Base-by-base conservation (phyloP, 2,888 invertebrate genomes). In the Bembecia ichneumoniformis region DNA sequence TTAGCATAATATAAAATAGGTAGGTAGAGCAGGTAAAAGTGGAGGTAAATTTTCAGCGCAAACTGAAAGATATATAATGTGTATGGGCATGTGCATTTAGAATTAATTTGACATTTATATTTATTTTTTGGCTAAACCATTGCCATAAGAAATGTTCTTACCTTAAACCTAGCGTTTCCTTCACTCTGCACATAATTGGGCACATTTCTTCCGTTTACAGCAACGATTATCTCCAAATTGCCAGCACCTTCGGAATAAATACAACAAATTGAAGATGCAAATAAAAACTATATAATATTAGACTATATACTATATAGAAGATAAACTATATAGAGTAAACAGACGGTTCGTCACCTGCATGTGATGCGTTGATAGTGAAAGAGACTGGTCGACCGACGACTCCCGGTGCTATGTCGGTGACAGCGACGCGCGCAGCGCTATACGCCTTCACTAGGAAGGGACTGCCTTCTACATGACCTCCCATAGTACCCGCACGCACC, bases 141-240 rank as follows among this genome's bases (percentile, higher is more conserved):
- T 7, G 7, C 1, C 7, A 7, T 9, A 28, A 40, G 3, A 40
- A 40, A 13, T 40, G n/a, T 40, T 13, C n/a, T 5, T 64, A 93
- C 92, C 79, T 93, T 93, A 70, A 99, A 99, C 63, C 96, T 92
- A 0, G 98, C 98, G 76, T 98, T 98, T 43, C 98, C 98, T 87
- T 98, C 98, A 44, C 97, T 96, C 70, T 97, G 96, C 1, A 99
- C 98, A 75, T 97, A 98, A 86, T 99, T 99, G 9, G 98, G 98
- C 13, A 99, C 98, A 80, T 99, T 99, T 67, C 97, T 92, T 11
- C 97, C 97, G 66, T 94, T 96, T 1, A 98, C 97, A 0, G 98
- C 97, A 0, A 99, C 98, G 54, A 98, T 98, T 49, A 99, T 98
- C 86, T 99, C 98, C 69, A 98, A 88, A 80, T 98, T 98, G 17